These are phyloP conservation scores for Ooceraea biroi DNA, from an alignment of 1,140 invertebrate species.

Conservation along the genomic window DNA sequence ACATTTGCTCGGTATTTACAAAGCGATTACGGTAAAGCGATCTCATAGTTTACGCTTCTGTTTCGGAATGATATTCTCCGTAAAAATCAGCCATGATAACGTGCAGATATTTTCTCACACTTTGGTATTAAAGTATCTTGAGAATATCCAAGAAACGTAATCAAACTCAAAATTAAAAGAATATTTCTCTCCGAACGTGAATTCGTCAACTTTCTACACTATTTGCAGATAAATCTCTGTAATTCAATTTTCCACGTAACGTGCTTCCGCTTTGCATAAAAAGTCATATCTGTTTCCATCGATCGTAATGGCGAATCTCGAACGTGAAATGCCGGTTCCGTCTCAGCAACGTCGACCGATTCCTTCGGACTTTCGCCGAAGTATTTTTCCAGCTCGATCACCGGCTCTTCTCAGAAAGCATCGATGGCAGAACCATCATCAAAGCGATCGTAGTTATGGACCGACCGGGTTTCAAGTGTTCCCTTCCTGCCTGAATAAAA, in stretches of 20 bases:
- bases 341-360: not conserved
- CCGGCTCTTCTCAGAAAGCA: conserved; percentile 42
- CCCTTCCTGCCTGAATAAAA: conserved; percentile 36
- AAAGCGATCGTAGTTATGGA: conserved; percentile 37
- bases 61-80: not conserved
- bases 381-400: conserved; percentile 50
- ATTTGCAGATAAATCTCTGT: too few species aligned
- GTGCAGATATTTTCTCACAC: not conserved
- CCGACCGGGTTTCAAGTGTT: conserved; percentile 39
- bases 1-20: conserved; percentile 25
- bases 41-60: not conserved
- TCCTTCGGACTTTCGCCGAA: conserved; percentile 41
- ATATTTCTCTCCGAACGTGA: too few species aligned
- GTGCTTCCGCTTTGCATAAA: not conserved
- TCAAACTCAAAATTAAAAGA: too few species aligned
- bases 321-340: conserved; percentile 6
- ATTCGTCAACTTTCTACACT: too few species aligned
- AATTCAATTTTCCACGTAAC: conserved; percentile 6
- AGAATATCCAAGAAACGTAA: not conserved
- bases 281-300: conserved; percentile 11
- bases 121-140: not conserved
- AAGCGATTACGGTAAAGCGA: conserved; percentile 25
- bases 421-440: conserved; percentile 45
- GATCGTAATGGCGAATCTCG: conserved; percentile 21
- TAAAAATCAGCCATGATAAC: not conserved